Evolutionary conservation across 2,113 vertebrate species (phyloP), one percentile per base, ranked within the genome.

Genomic region (Potamarius usumacintae): DNA sequence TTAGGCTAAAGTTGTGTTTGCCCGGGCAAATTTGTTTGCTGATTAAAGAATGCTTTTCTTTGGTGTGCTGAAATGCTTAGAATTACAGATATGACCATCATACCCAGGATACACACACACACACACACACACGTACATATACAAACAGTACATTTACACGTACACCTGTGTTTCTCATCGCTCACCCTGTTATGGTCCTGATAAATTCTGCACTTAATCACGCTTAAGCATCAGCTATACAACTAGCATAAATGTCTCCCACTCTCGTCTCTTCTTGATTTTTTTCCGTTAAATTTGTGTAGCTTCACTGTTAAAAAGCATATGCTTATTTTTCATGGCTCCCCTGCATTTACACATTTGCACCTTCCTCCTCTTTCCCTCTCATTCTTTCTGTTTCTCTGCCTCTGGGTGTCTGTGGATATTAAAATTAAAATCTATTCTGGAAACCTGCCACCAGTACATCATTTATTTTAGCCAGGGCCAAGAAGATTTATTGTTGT

Each of bases 391-490:
- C 79, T 80, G 55, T 72, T 69, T 78, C n/a, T 86, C 63, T 80
- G 53, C 79, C 86, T 91, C 88, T 78, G 83, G 82, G 74, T 87
- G 57, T 87, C 52, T 78, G 63, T 62, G 88, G 91, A 91, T 79
- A 86, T 86, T 90, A 88, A 92, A 90, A 89, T 94, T 93, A 91
- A 88, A 84, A 90, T 92, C 88, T 86, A 81, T 90, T 84, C 67
- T 89, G 92, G 91, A 91, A 83, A 62, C 79, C 80, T 85, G 91
- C 91, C 89, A 86, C 85, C 88, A 79, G 57, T 84, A 86, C 86
- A 81, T 90, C 88, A 89, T 92, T 92, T 85, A 91, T 89, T 89
- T 86, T 90, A 88, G 92, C 90, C 52, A 42, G 42, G 89, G 88
- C 92, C 87, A 86, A 88, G 65, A 76, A 91, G 86, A 92, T 83